Base-by-base conservation (phyloP, 2,888 invertebrate genomes). In the Caenorhabditis sulstoni region DNA sequence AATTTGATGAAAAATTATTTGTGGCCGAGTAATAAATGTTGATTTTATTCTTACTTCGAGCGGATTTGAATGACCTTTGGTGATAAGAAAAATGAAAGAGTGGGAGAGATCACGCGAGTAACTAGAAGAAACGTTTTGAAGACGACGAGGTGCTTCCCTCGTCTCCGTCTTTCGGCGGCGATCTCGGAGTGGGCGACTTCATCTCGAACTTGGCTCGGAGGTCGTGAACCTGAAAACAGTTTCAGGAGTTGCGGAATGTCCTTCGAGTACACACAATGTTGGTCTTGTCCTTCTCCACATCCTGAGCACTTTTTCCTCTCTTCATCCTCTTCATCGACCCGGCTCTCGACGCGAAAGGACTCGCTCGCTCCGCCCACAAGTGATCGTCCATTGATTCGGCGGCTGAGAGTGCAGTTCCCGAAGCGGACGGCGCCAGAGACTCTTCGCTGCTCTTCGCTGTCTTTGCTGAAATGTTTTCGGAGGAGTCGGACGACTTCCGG, bases 131-230 rank as follows among this genome's bases (percentile, higher is more conserved):
- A 0, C 35, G 52, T n/a, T 64, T 71, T 20, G 47, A 50, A 39
- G 57, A 57, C 22, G 57, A 57, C 23, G 70, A 53, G 44, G 70
- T 61, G 9, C 59, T 57, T 70, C 45, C 62, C 37, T 59, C 70
- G 18, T 57, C 71, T 1, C 55, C 70, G 14, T 55, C 70, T 18
- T 64, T 62, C 12, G 71, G 71, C 12, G 71, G 71, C 14, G 71
- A 71, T 71, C 57, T 71, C 14, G 71, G 71, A 18, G 68, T 22
- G 8, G 71, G 71, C 12, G 64, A 57, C 23, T 71, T 71, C 57
- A 62, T 71, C 47, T 79, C 78, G 16, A 79, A 79, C 50, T 52
- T 73, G 45, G 78, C 78, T 12, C 73, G 73, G n/a, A 79, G 59
- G 35, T 73, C 73, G 22, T 67, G 66, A 23, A 79, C 78, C 78